These are phyloP conservation scores for Columba janthina DNA, from an alignment of 2,113 vertebrate genomes.

Conservation along the genomic window DNA sequence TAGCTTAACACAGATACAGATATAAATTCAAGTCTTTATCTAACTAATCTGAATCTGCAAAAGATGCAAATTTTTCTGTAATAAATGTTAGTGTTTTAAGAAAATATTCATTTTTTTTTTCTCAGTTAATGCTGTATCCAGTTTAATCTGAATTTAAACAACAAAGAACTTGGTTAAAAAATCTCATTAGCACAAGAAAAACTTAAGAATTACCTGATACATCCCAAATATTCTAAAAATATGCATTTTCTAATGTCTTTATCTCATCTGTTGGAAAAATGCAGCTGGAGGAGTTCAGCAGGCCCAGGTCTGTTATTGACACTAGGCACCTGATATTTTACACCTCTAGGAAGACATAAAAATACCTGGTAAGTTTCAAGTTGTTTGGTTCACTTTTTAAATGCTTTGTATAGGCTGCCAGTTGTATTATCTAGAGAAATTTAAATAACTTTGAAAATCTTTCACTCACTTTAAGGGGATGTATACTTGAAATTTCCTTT, in stretches of 20 bases:
- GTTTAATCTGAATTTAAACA: neutral
- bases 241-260: neutral
- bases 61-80: neutral
- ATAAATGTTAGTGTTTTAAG: neutral
- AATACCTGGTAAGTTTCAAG: neutral
- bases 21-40: neutral
- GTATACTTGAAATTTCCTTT: neutral
- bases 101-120: neutral
- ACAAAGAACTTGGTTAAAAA: neutral
- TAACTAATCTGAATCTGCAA: neutral
- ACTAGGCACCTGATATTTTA: neutral
- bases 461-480: fast-evolving
- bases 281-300: neutral
- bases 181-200: neutral
- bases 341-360: neutral
- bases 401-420: neutral
- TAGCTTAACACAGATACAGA: neutral
- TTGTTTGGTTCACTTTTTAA: neutral
- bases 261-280: fast-evolving
- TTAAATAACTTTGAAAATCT: neutral
- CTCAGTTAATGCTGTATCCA: neutral
- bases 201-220: neutral
- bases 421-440: neutral
- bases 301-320: neutral
- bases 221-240: neutral